phyloP scores from a whole-genome alignment of 2,797 vertebrate species.

The Microctenopoma stevenorrisi region DNA sequence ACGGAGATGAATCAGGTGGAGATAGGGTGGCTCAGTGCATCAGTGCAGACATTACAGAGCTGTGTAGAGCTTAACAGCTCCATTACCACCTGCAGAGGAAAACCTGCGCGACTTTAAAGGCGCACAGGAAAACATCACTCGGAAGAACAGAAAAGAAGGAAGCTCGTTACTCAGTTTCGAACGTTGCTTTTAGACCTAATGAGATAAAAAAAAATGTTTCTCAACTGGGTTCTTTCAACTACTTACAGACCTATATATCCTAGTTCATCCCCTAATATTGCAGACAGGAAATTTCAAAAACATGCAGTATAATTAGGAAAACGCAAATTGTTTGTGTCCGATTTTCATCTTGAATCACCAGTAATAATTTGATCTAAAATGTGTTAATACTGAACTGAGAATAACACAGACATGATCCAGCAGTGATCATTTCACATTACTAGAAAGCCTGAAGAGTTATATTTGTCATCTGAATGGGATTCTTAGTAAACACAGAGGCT shows the following conservation, averaged over 20 bases:
- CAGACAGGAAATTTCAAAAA: slow-evolving; percentile 28
- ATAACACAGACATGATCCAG: slow-evolving; percentile 11
- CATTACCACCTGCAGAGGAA: slow-evolving; percentile 55
- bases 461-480: slow-evolving; percentile 23
- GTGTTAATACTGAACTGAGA: slow-evolving; percentile 24
- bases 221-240: slow-evolving; percentile 18
- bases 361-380: background rate
- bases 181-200: slow-evolving; percentile 23
- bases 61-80: slow-evolving; percentile 52
- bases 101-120: slow-evolving; percentile 33
- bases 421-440: slow-evolving; percentile 38
- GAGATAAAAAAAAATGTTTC: slow-evolving; percentile 16
- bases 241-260: slow-evolving; percentile 12
- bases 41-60: slow-evolving; percentile 54
- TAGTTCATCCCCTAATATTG: background rate
- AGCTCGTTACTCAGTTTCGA: slow-evolving; percentile 30
- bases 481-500: background rate
- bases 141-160: slow-evolving; percentile 39
- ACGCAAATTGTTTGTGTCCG: background rate
- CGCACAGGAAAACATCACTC: slow-evolving; percentile 30
- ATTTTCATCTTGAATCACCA: slow-evolving; percentile 4
- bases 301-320: slow-evolving; percentile 15
- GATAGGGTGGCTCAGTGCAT: slow-evolving; percentile 34
- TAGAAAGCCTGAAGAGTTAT: slow-evolving; percentile 26
- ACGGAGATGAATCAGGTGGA: slow-evolving; percentile 49